Evolutionary conservation across 2,888 invertebrate genomes (phyloP).

Genomic region (Nesidiocoris tenuis): DNA sequence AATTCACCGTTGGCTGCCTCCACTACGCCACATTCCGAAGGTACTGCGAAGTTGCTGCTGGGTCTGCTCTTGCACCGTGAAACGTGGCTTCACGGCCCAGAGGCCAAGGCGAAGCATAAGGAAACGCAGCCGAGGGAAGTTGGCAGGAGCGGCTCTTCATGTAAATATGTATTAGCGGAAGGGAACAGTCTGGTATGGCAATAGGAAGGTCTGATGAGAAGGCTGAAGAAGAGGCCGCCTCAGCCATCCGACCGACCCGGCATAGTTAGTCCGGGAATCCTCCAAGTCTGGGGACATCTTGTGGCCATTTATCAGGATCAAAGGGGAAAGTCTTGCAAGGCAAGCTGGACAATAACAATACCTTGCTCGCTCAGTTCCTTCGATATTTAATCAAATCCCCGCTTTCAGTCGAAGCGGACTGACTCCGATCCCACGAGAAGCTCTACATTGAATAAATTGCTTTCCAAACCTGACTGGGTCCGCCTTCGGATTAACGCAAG

Average conservation of each 20-base stretch:
- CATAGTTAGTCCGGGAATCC: constrained; percentile 23
- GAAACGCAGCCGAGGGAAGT: not conserved
- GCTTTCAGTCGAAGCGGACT: constrained; percentile 1
- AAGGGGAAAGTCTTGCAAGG: constrained; percentile 42
- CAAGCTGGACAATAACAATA: constrained; percentile 32
- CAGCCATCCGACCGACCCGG: not conserved
- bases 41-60: not conserved
- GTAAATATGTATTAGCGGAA: constrained; percentile 45
- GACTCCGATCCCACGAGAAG: not conserved
- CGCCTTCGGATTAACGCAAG: constrained; percentile 47
- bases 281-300: constrained; percentile 44
- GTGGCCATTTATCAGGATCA: constrained; percentile 47
- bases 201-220: not conserved
- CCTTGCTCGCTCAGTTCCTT: constrained; percentile 9
- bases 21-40: too few relatives aligned
- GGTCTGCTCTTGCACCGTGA: not conserved
- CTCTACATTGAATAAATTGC: constrained; percentile 40
- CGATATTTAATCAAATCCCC: constrained; percentile 48
- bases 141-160: constrained; percentile 10
- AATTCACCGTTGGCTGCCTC: too few relatives aligned
- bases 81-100: constrained; percentile 12
- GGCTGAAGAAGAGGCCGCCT: not conserved
- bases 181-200: too few relatives aligned
- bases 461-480: constrained; percentile 14
- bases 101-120: not conserved